Evolutionary conservation across 2,888 invertebrate genomes (phyloP), one percentile per base, ranked within the genome.

Genomic region (Synanthedon formicaeformis): DNA sequence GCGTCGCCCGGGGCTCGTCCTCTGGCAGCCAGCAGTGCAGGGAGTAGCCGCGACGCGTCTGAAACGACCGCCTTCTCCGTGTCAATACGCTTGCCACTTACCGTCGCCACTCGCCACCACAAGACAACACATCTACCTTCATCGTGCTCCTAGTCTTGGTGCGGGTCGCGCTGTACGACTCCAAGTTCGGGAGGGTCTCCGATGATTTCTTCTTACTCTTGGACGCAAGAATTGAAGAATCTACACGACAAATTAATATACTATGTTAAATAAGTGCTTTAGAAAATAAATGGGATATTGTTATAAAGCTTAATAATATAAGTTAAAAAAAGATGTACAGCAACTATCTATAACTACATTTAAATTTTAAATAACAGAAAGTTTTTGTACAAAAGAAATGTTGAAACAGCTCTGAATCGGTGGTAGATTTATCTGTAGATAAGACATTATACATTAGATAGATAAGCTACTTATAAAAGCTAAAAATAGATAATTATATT

Each of bases 1-100:
- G 12, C 49, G 73, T 61, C 60, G 75, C 75, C 58, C 67, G 66
- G 65, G 58, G 64, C 58, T 62, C 71, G 72, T 62, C 73, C 64
- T 68, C 77, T 60, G 79, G 81, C 69, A 79, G 78, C 87, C 86
- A 86, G 72, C 86, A 87, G 71, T 81, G 84, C 69, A 78, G 87
- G 84, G 86, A 87, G 83, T 73, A 82, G 61, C 77, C 85, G 71
- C 82, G 85, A 63, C 78, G 86, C 79, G 77, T 82, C 87, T 88
- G 87, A 77, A 88, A 88, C 83, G 75, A 83, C 84, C 81, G 84
- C 82, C 85, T 86, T 74, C 49, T 18, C 18, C 14, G 23, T 49
- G 23, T 49, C 13, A 49, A 49, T 49, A 34, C 10, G 45, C 45
- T 45, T 45, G 45, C 45, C 45, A 45, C 34, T 34, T 10, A 34